Conservation (phyloP, 1,140 invertebrate species). For the Apis laboriosa region DNA sequence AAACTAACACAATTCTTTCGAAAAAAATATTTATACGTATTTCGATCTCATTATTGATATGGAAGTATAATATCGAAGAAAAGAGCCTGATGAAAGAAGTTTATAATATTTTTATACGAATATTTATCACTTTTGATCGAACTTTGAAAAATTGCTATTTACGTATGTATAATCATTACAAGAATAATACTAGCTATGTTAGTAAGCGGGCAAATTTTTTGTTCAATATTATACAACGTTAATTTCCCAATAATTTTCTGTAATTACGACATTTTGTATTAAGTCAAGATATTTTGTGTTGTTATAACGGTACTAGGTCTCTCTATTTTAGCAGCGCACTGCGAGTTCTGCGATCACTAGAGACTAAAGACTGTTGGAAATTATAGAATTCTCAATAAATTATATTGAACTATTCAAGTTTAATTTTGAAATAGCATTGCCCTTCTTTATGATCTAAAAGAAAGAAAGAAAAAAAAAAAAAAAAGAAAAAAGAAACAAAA, state of each 20-base stretch:
- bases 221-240: conserved; percentile 3
- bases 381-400: conserved; percentile 21
- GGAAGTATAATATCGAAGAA: conserved; percentile 12
- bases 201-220: background rate
- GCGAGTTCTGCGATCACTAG: conserved; percentile 58
- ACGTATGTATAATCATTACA: conserved; percentile 31
- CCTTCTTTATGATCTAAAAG: background rate
- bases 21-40: background rate
- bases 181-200: conserved; percentile 33
- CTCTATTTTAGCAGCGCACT: conserved; percentile 11
- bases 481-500: conserved; percentile 16
- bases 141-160: conserved; percentile 20
- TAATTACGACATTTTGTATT: conserved; percentile 3
- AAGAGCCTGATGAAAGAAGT: background rate
- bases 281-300: conserved; percentile 18
- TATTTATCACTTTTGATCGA: conserved; percentile 21
- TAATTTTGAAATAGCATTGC: conserved; percentile 24
- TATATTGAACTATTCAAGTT: background rate
- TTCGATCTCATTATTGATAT: background rate
- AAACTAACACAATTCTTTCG: conserved; percentile 3
- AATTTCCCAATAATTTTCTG: conserved; percentile 1
- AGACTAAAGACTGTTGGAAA: background rate
- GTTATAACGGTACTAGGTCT: conserved; percentile 32
- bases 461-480: background rate
- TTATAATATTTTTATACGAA: conserved; percentile 12